Conservation (phyloP, 2,113 vertebrate species). For the Psammodynastes pulverulentus region DNA sequence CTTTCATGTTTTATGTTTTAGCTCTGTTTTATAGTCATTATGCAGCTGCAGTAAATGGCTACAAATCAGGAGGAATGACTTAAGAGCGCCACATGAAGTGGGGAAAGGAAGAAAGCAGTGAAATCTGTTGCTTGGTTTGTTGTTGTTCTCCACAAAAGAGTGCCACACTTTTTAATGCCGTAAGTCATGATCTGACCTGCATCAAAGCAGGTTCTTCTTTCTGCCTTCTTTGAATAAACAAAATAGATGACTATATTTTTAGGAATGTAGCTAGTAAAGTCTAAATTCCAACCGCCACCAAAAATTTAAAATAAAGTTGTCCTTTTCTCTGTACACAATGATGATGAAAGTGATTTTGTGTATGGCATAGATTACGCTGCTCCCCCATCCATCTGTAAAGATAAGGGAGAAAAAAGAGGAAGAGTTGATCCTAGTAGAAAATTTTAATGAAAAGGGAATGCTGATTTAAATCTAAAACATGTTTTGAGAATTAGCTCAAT, state of each 20-base stretch:
- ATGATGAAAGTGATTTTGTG: background rate
- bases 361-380: background rate
- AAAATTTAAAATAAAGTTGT: background rate
- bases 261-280: background rate
- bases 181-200: conserved; percentile 46
- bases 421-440: background rate
- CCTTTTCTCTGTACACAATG: background rate
- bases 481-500: background rate
- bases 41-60: conserved; percentile 63
- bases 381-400: background rate
- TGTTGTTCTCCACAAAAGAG: conserved; percentile 38
- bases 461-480: background rate
- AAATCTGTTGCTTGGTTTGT: conserved; percentile 5
- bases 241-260: conserved; percentile 28
- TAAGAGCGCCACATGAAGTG: conserved; percentile 5
- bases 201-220: conserved; percentile 27
- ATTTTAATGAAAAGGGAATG: background rate
- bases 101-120: background rate
- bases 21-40: conserved; percentile 63
- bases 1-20: conserved; percentile 68
- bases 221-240: conserved; percentile 40
- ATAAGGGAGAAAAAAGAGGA: background rate
- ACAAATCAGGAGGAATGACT: conserved; percentile 64
- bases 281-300: background rate
- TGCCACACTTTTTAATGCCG: conserved; percentile 48